phyloP scores from a whole-genome alignment of 2,797 vertebrate genomes.

The Acrossocheilus wenchowensis region DNA sequence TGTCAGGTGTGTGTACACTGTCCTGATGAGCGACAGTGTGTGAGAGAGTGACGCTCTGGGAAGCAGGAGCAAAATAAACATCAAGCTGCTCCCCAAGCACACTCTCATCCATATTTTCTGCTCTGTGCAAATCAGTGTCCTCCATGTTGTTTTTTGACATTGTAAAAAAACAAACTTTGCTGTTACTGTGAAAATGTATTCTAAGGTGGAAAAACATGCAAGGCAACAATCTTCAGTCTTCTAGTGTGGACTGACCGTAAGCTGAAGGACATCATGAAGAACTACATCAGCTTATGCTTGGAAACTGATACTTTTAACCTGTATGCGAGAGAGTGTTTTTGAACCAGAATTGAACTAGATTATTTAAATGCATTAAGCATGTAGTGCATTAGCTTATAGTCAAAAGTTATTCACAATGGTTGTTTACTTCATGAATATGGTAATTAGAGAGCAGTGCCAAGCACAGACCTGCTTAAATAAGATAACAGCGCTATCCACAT shows the following conservation, averaged over 20 bases:
- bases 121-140: neutral
- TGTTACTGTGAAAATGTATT: neutral
- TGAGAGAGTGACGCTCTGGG: neutral
- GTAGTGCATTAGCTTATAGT: slow-evolving; percentile 10
- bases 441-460: slow-evolving; percentile 48
- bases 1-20: neutral
- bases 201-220: neutral
- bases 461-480: slow-evolving; percentile 51
- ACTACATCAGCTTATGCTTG: neutral
- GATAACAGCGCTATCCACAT: slow-evolving; percentile 47
- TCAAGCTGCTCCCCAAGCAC: neutral
- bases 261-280: neutral
- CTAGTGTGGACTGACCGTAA: neutral
- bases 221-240: too few species aligned
- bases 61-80: neutral
- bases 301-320: neutral
- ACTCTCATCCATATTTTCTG: neutral
- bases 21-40: neutral
- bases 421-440: slow-evolving; percentile 58
- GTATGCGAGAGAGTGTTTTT: neutral
- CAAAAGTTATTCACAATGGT: slow-evolving; percentile 35
- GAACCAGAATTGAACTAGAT: neutral
- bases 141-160: neutral
- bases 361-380: slow-evolving; percentile 21
- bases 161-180: neutral